Base-by-base conservation (phyloP, 2,797 vertebrate species). In the Gallinago solitaria region DNA sequence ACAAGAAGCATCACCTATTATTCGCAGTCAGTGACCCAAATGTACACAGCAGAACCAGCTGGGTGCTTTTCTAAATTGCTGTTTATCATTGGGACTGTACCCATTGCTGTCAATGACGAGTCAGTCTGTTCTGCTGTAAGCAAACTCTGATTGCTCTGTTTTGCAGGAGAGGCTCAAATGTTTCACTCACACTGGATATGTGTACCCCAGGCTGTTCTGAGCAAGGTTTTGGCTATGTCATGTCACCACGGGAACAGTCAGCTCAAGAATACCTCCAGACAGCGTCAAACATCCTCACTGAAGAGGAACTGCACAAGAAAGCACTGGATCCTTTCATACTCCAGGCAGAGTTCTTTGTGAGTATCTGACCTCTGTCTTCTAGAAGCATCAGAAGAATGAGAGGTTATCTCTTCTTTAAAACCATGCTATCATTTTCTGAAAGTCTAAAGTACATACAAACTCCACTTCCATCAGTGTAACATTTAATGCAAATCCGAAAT, bases 111-210 rank as follows among this genome's bases (percentile, higher is more conserved):
- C 39, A 48, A 11, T 9, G 23, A 28, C n/a, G 25, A 12, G 18
- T 65, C 48, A 33, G 25, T 47, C 25, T 56, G 15, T 69, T 73
- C 21, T 51, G 23, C 28, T 89, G 37, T 85, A 78, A 87, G 43
- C 64, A 51, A 93, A 68, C 53, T 74, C 74, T 1, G 2, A 17
- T 56, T 1, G 0, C 51, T 89, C 24, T 94, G 6, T 95, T 96
- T 87, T 95, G 32, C 98, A 99, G 99, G 98, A 99, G 99, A 96
- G 99, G 99, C 89, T 99, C 99, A 93, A 99, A 99, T 39, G 99
- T 99, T 95, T 99, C 99, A 9, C 98, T 99, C 95, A 99, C 99
- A 11, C 96, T 99, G 98, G 99, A 99, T 96, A 99, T 99, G 99
- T 99, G 99, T 93, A 99, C 99, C 3, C 99, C 99, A 2, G 99